Percentiles rank a stretch among this genome's conserved stretches.
phyloP scores from a whole-genome alignment of 92 coral and sea anemone species.

The Plumapathes pennacea region DNA sequence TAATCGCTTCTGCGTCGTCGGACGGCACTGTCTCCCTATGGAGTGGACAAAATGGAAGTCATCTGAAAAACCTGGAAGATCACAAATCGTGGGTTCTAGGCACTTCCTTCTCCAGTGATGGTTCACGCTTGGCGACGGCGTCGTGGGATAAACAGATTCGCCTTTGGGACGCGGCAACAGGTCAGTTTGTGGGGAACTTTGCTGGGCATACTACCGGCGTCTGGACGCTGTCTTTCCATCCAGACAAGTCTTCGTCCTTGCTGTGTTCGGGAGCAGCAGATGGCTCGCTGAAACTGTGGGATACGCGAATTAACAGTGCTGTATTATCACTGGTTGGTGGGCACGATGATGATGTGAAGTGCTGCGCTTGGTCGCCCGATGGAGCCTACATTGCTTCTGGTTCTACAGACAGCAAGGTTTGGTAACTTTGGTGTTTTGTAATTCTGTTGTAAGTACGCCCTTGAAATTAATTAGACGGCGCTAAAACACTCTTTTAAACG shows the following conservation, averaged over 20 bases:
- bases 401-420: constrained; percentile 86
- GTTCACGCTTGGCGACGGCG: constrained; percentile 73
- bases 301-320: constrained; percentile 63
- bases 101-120: constrained; percentile 76
- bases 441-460: too few relatives aligned
- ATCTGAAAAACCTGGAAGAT: constrained; percentile 40
- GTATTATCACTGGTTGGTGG: constrained; percentile 88
- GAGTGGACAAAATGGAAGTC: constrained; percentile 63
- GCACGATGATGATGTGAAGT: constrained; percentile 85
- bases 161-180: constrained; percentile 74
- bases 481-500: too few relatives aligned
- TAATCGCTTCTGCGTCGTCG: constrained; percentile 87
- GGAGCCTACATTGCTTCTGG: constrained; percentile 87
- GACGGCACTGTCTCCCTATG: constrained; percentile 87
- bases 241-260: constrained; percentile 37
- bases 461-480: too few relatives aligned
- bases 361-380: constrained; percentile 90
- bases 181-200: constrained; percentile 43
- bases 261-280: constrained; percentile 98
- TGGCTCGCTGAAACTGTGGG: constrained; percentile 93
- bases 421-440: too few relatives aligned
- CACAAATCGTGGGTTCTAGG: constrained; percentile 89
- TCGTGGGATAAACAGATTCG: constrained; percentile 84
- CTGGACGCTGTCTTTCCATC: constrained; percentile 89
- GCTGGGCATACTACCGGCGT: constrained; percentile 92